Conservation (phyloP, 2,888 invertebrate genomes). For the Ctena decussata region DNA sequence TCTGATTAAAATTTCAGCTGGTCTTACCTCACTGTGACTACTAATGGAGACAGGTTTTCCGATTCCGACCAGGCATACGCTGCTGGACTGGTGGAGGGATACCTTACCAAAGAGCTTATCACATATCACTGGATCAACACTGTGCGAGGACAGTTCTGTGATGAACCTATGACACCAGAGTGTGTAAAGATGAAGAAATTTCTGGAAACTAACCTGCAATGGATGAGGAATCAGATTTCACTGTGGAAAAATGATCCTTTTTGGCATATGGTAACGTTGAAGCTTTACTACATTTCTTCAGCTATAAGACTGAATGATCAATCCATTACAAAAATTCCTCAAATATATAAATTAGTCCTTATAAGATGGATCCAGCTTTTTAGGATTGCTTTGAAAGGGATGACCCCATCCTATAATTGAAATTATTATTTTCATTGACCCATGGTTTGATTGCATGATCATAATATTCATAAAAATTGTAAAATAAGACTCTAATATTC, state of each 20-base stretch:
- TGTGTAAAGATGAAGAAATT: conserved; percentile 91
- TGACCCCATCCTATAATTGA: too few relatives aligned
- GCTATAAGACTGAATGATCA: too few relatives aligned
- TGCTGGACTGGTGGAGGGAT: conserved; percentile 95
- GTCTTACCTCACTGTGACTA: conserved; percentile 94
- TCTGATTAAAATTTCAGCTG: conserved; percentile 90
- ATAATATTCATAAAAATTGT: too few relatives aligned
- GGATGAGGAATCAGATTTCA: conserved; percentile 89
- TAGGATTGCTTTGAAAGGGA: too few relatives aligned
- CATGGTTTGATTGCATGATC: too few relatives aligned
- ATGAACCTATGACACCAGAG: conserved; percentile 86
- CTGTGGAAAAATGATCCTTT: conserved; percentile 89
- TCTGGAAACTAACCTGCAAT: conserved; percentile 90
- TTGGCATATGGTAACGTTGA: conserved; percentile 94
- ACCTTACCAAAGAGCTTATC: conserved; percentile 92
- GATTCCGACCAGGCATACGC: conserved; percentile 95
- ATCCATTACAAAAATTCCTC: too few relatives aligned
- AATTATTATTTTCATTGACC: too few relatives aligned
- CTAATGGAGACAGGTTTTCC: conserved; percentile 90
- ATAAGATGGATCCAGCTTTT: too few relatives aligned
- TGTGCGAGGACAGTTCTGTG: conserved; percentile 86
- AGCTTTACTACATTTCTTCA: too few relatives aligned
- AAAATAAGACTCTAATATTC: too few relatives aligned
- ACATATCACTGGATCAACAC: conserved; percentile 93
- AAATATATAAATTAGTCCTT: too few relatives aligned